phyloP scores from a whole-genome alignment of 2,888 invertebrate genomes.

The Spialia ferax region DNA sequence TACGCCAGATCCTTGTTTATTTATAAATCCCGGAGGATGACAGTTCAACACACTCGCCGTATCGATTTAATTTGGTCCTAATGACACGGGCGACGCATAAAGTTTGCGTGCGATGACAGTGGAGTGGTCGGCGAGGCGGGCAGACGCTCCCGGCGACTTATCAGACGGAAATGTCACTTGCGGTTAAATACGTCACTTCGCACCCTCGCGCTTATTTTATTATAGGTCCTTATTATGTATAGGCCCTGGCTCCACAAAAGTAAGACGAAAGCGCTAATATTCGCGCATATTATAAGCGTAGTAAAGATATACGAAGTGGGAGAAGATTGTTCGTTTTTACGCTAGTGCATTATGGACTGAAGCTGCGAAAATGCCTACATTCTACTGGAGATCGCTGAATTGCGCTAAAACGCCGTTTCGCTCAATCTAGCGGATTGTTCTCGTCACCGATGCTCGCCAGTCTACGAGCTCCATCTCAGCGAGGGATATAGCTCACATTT shows the following conservation, averaged over 20 bases:
- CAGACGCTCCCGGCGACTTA: slow-evolving; percentile 59
- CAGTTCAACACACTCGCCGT: slow-evolving; percentile 50
- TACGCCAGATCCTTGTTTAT: slow-evolving; percentile 29
- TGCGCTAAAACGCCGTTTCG: too few species aligned
- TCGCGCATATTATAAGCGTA: too few species aligned
- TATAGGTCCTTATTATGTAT: slow-evolving; percentile 34
- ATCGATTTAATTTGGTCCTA: slow-evolving; percentile 50
- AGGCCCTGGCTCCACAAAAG: background rate
- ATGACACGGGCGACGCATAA: slow-evolving; percentile 47
- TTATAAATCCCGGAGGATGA: slow-evolving; percentile 24
- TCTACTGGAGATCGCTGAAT: too few species aligned
- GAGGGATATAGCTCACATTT: too few species aligned
- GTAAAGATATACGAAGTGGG: too few species aligned
- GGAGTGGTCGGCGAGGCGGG: slow-evolving; percentile 48
- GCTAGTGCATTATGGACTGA: too few species aligned
- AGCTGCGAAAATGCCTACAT: too few species aligned
- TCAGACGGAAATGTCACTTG: slow-evolving; percentile 81
- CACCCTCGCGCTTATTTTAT: slow-evolving; percentile 45
- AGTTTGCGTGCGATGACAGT: slow-evolving; percentile 43
- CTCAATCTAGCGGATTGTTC: too few species aligned
- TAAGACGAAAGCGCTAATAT: too few species aligned
- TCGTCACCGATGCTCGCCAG: too few species aligned
- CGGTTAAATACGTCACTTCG: slow-evolving; percentile 52
- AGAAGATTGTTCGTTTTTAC: too few species aligned
- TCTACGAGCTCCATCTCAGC: too few species aligned